Evolutionary conservation across 2,113 vertebrate genomes (phyloP), one percentile per base, ranked within the genome.

Genomic region (Redunca redunca): DNA sequence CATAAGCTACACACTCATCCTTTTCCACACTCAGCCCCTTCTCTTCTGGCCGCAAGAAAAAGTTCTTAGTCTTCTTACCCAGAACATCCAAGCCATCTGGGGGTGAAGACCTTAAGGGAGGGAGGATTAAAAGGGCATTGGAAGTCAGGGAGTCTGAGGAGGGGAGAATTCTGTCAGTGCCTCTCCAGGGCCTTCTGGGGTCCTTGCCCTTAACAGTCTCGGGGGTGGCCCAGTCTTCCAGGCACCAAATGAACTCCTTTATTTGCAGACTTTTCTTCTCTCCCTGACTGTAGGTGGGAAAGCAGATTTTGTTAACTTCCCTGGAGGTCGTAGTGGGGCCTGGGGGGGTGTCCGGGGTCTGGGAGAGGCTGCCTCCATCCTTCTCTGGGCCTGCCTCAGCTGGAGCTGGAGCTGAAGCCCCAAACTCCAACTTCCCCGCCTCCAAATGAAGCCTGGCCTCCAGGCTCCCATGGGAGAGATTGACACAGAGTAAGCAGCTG

Each of bases 401-500:
- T 9, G 6, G 52, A 28, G 67, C 67, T 74, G 36, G n/a, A 40
- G 62, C 52, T 12, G 13, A 53, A 26, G 64, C 46, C 88, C 93
- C 92, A 12, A 85, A 62, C 58, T 95, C 98, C 82, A 14, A 17
- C 36, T 86, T 97, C 64, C 88, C 87, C 1, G 33, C 84, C 53
- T 98, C 97, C 7, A 26, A 11, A 11, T 46, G 77, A 26, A 62
- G n/a, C 89, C 95, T 97, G 87, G 90, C 57, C 58, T 96, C 98
- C 0, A 23, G 28, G 19, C 85, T 48, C 33, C 97, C 36, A 53
- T 97, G 98, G 8, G 93, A 67, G 48, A 95, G 52, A 33, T 98
- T 98, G 46, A 90, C 84, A 92, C 98, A 99, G 25, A 99, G 77
- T 17, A 99, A 94, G 85, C 98, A 98, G 10, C 86, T 97, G n/a